Percentiles rank a stretch among this genome's conserved stretches.
Evolutionary conservation across 2,113 vertebrate species (phyloP).

Genomic region (Dicaeum eximium): DNA sequence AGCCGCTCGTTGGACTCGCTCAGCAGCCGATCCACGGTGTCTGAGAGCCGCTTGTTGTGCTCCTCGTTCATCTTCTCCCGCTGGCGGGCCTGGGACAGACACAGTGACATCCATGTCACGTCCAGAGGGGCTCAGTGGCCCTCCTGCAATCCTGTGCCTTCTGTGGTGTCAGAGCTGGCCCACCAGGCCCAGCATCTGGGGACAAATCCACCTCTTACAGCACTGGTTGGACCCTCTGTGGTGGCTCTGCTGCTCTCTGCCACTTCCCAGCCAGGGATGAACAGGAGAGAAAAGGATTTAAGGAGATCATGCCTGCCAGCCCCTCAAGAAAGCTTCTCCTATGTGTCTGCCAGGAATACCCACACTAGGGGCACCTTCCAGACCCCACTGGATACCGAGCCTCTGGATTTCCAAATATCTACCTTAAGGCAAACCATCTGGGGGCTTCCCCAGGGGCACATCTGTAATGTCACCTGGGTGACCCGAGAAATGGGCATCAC

Average conservation of each 20-base stretch:
- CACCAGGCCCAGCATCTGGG: neutral
- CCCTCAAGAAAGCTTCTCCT: neutral
- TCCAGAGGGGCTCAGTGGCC: neutral
- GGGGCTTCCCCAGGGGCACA: neutral
- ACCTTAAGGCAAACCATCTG: neutral
- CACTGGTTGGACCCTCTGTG: neutral
- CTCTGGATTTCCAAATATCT: neutral
- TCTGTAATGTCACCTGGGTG: neutral
- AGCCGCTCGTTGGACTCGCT: constrained; percentile 93
- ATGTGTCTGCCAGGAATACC: neutral
- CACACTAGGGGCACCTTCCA: neutral
- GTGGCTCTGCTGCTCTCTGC: neutral
- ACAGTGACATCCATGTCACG: neutral
- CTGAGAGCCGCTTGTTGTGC: constrained; percentile 92
- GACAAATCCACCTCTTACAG: neutral
- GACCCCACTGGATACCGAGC: fast-evolving
- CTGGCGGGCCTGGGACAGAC: constrained; percentile 85
- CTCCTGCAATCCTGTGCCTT: neutral
- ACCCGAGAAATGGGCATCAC: neutral
- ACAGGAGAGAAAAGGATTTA: neutral
- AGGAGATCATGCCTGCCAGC: neutral
- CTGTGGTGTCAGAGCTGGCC: neutral
- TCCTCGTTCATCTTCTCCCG: constrained; percentile 98
- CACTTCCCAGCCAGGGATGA: neutral
- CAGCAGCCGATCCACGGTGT: constrained; percentile 93